These are phyloP conservation scores for Cyrtorhinus lividipennis DNA, from an alignment of 1,140 invertebrate species.

Conservation along the genomic window DNA sequence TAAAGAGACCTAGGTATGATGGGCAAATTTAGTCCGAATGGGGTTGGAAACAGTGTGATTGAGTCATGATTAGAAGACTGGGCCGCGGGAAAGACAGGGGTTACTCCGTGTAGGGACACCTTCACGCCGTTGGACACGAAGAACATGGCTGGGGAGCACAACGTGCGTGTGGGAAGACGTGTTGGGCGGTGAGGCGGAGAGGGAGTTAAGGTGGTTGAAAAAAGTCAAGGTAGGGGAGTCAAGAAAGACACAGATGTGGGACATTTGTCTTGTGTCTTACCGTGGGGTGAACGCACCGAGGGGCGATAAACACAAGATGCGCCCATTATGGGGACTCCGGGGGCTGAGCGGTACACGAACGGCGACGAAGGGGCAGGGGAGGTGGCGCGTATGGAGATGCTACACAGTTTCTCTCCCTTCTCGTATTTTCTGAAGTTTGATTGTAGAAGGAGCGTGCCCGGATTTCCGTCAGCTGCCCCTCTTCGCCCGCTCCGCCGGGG, in stretches of 20 bases:
- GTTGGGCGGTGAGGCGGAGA: neutral
- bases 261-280: constrained; percentile 5
- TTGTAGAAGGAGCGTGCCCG: constrained; percentile 1
- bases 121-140: neutral
- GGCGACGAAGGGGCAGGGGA: neutral
- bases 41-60: no score
- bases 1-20: no score
- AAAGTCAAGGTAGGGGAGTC: neutral
- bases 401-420: neutral
- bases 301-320: constrained; percentile 6
- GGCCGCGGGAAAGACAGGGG: no score
- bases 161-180: neutral
- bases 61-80: no score
- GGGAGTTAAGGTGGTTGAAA: neutral
- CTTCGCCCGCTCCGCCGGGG: neutral
- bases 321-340: constrained; percentile 2
- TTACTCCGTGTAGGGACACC: neutral
- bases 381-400: neutral
- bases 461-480: constrained; percentile 7
- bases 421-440: neutral
- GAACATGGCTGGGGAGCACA: neutral
- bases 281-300: constrained; percentile 3
- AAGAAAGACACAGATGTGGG: constrained; percentile 9
- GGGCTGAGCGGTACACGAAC: no score
- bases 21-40: no score